Conservation (phyloP, 2,113 vertebrate genomes). For the Cacatua alba region DNA sequence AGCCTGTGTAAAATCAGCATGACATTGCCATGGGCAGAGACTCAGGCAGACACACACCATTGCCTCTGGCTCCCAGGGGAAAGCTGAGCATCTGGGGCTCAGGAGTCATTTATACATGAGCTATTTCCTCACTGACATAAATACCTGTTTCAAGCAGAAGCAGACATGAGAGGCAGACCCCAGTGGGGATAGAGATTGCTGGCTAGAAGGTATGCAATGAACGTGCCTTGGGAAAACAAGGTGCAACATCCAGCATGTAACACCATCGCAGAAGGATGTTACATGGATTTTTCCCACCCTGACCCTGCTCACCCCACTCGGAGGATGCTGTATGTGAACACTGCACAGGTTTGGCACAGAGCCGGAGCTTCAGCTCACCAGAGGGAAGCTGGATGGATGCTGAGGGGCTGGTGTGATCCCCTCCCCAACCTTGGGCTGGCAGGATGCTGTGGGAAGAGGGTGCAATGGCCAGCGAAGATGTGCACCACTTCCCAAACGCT, state of each 20-base stretch:
- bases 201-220: neutral
- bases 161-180: neutral
- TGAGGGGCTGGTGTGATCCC: neutral
- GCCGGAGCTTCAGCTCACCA: neutral
- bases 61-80: neutral
- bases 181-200: rapidly evolving
- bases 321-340: neutral
- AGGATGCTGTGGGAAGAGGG: neutral
- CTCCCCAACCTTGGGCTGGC: neutral
- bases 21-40: neutral
- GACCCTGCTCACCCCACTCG: neutral
- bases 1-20: neutral
- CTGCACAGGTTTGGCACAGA: rapidly evolving
- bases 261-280: too few species aligned
- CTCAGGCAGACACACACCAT: neutral
- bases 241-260: rapidly evolving
- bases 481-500: neutral
- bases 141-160: neutral
- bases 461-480: neutral
- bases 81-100: neutral
- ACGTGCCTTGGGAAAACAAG: neutral
- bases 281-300: rapidly evolving
- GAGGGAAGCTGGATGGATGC: too few species aligned
- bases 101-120: neutral
- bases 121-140: neutral